Percentiles rank a stretch among this genome's conserved stretches.
Conservation (phyloP, 2,113 vertebrate species). For the Tupaia chinensis region DNA sequence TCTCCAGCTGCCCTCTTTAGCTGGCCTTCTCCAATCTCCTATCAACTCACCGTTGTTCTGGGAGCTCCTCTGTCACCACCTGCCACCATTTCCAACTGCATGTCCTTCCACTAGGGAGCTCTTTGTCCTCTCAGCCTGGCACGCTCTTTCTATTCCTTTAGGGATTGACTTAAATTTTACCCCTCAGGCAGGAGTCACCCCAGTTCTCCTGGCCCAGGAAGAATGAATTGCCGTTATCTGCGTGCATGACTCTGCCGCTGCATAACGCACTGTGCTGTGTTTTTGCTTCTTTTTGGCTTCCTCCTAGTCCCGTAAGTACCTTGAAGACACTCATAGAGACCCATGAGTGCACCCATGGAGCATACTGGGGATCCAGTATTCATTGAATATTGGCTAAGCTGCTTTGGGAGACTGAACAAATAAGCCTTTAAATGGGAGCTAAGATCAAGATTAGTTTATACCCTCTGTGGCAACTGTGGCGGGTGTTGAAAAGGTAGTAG, state of each 20-base stretch:
- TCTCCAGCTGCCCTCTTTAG: no score
- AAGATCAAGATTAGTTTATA: background rate
- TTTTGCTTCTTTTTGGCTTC: background rate
- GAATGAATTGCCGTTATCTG: rapidly evolving
- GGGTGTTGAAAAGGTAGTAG: background rate
- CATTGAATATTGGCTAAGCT: background rate
- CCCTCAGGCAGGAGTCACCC: background rate
- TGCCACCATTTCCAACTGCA: rapidly evolving
- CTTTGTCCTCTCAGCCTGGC: background rate
- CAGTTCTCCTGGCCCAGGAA: background rate
- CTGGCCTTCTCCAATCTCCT: background rate
- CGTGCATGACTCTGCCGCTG: no score
- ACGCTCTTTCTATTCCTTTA: background rate
- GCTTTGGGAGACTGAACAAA: background rate
- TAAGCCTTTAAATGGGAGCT: background rate
- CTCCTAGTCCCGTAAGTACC: background rate
- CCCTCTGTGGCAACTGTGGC: background rate
- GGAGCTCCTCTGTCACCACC: background rate
- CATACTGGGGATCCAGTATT: background rate
- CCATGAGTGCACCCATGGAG: background rate
- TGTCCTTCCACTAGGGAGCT: background rate
- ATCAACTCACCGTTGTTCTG: background rate
- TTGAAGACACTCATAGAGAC: background rate
- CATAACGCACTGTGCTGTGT: background rate
- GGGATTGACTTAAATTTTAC: background rate